A percentile compares a stretch with the other conserved stretches of the same genome.
These are phyloP conservation scores for Chaenocephalus aceratus DNA, from an alignment of 2,113 vertebrate species.

Conservation along the genomic window DNA sequence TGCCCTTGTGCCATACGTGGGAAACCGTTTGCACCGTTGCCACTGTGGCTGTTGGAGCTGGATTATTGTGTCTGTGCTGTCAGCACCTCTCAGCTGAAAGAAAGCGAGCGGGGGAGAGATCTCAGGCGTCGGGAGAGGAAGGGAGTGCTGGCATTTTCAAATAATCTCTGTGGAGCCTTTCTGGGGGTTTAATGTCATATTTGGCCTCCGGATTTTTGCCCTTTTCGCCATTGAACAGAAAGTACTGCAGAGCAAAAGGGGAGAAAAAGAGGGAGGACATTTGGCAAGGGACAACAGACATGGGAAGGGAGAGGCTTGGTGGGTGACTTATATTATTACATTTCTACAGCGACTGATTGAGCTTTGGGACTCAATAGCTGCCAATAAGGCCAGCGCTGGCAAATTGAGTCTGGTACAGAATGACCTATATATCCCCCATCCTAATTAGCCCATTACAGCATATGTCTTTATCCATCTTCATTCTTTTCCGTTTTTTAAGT, in stretches of 20 bases:
- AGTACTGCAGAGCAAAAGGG: conserved; percentile 26
- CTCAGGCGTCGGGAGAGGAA: conserved; percentile 29
- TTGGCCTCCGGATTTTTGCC: conserved; percentile 72
- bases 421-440: conserved; percentile 78
- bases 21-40: conserved; percentile 66
- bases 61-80: conserved; percentile 80
- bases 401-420: conserved; percentile 63
- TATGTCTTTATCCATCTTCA: conserved; percentile 16
- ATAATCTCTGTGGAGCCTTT: conserved; percentile 74
- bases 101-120: conserved; percentile 64
- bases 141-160: conserved; percentile 73
- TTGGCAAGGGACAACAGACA: conserved; percentile 37
- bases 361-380: conserved; percentile 70
- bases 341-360: conserved; percentile 61
- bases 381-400: conserved; percentile 61
- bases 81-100: conserved; percentile 75
- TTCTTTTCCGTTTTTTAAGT: not conserved
- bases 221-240: conserved; percentile 70
- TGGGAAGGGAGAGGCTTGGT: conserved; percentile 15
- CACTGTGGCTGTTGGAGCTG: conserved; percentile 57
- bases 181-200: conserved; percentile 75
- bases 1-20: conserved; percentile 66
- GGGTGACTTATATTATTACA: conserved; percentile 67
- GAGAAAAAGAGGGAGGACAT: conserved; percentile 40
- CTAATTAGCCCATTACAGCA: conserved; percentile 64